Percentiles rank a stretch among this genome's conserved stretches.
Conservation (phyloP, 2,797 vertebrate genomes). For the Aulostomus chinensis region DNA sequence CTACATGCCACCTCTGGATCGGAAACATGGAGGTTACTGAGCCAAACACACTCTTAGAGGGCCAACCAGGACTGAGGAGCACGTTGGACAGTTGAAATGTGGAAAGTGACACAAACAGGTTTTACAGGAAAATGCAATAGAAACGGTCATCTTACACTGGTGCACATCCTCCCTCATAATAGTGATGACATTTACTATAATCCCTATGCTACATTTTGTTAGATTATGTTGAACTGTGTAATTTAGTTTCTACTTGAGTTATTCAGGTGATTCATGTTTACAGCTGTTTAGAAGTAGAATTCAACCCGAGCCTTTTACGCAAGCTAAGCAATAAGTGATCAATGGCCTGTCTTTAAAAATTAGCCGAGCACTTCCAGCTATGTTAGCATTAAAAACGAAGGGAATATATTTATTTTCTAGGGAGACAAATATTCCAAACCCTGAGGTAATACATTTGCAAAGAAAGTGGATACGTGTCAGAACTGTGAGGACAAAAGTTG, state of each 20-base stretch:
- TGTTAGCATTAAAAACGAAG: no score
- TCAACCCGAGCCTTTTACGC: slow-evolving; percentile 13
- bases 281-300: slow-evolving; percentile 5
- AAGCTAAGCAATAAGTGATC: slow-evolving; percentile 36
- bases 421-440: no score
- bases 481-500: no score
- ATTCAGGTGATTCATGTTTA: slow-evolving; percentile 33
- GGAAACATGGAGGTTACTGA: slow-evolving; percentile 77
- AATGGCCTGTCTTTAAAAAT: no score
- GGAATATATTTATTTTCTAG: no score
- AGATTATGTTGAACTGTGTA: slow-evolving; percentile 11
- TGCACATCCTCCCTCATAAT: neutral
- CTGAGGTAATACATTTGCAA: no score
- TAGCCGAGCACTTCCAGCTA: no score
- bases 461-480: no score
- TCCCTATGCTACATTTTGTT: slow-evolving; percentile 1
- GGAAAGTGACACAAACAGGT: no score
- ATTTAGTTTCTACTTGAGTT: slow-evolving; percentile 16
- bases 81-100: slow-evolving; percentile 3
- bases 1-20: slow-evolving; percentile 80
- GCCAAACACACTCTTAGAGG: slow-evolving; percentile 27
- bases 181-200: slow-evolving; percentile 3
- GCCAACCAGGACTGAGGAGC: slow-evolving; percentile 17
- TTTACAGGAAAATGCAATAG: slow-evolving; percentile 15
- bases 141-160: slow-evolving; percentile 12